phyloP scores from a whole-genome alignment of 2,888 invertebrate genomes.

The Dendrolimus pini region DNA sequence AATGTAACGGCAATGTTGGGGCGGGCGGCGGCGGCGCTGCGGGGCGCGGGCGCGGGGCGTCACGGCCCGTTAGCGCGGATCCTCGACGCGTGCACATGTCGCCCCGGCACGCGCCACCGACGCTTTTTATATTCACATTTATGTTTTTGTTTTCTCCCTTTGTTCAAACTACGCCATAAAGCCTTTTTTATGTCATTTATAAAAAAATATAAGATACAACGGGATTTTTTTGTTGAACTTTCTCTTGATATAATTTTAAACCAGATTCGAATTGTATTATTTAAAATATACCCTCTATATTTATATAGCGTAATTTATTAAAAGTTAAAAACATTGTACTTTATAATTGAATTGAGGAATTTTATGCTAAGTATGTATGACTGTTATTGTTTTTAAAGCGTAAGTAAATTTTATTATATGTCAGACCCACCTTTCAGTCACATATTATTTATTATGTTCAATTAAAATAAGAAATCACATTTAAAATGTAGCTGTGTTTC shows the following conservation, averaged over 20 bases:
- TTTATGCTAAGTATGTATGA: too few relatives aligned
- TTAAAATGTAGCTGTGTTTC: conserved; percentile 27
- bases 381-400: too few relatives aligned
- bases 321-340: too few relatives aligned
- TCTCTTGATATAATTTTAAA: background rate
- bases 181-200: conserved; percentile 5
- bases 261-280: too few relatives aligned
- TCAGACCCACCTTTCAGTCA: too few relatives aligned
- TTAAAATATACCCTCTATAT: too few relatives aligned
- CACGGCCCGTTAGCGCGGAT: conserved; percentile 64
- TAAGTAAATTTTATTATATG: too few relatives aligned
- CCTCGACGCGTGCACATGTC: conserved; percentile 72
- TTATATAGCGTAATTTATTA: too few relatives aligned
- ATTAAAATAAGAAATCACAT: conserved; percentile 25
- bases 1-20: conserved; percentile 45
- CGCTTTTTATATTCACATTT: conserved; percentile 57
- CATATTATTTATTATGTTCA: too few relatives aligned
- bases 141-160: conserved; percentile 62
- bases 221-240: background rate
- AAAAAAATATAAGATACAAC: background rate
- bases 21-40: conserved; percentile 18
- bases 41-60: conserved; percentile 30
- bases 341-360: too few relatives aligned
- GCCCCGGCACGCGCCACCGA: conserved; percentile 69
- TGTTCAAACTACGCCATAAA: conserved; percentile 56